Evolutionary conservation across 2,888 invertebrate genomes (phyloP).

Genomic region (Temnothorax unifasciatus): DNA sequence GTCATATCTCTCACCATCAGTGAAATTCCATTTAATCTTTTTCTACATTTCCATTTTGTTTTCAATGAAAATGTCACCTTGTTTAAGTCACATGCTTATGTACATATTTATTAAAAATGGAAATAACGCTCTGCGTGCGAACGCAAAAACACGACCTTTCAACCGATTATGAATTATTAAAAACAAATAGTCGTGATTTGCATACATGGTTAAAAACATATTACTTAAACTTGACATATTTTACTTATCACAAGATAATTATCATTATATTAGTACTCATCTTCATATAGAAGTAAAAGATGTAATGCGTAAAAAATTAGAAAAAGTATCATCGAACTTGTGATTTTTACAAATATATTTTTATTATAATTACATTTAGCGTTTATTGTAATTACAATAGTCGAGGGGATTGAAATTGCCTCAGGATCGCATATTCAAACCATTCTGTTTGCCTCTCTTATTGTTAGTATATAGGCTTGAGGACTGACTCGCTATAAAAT

Average conservation of each 20-base stretch:
- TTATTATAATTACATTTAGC: not conserved
- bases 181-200: not conserved
- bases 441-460: not conserved
- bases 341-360: not conserved
- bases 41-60: not conserved
- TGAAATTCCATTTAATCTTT: not conserved
- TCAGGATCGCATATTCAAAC: not conserved
- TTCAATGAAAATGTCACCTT: not conserved
- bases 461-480: not conserved
- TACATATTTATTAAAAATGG: not conserved
- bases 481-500: conserved; percentile 18
- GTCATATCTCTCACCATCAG: conserved; percentile 50
- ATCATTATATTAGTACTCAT: not conserved
- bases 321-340: not conserved
- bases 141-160: not conserved
- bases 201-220: not conserved
- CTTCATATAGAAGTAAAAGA: not conserved
- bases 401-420: not conserved
- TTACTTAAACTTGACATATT: not conserved
- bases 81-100: not conserved
- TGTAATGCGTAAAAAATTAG: not conserved
- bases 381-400: not conserved
- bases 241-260: not conserved
- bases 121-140: not conserved
- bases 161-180: too few relatives aligned